A percentile compares a stretch with the other conserved stretches of the same genome.
phyloP scores from a whole-genome alignment of 2,888 invertebrate genomes.

The Agrenia bidenticulata region DNA sequence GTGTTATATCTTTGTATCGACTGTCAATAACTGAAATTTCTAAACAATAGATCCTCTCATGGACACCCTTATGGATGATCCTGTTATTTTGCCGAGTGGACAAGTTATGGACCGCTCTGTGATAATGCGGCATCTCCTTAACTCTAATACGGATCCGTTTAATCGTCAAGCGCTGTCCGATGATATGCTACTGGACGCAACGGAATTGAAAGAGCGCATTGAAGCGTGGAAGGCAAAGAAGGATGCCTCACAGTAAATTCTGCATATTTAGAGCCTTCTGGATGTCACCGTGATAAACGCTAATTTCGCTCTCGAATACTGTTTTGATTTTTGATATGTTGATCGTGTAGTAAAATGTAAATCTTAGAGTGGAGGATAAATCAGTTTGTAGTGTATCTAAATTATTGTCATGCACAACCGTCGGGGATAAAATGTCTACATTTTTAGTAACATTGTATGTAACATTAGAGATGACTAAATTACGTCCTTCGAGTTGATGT shows the following conservation, averaged over 20 bases:
- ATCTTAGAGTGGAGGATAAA: too few species aligned
- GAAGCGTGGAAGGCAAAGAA: constrained; percentile 78
- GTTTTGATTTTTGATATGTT: too few species aligned
- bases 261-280: not conserved
- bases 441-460: too few species aligned
- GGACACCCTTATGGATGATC: constrained; percentile 96
- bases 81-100: constrained; percentile 87
- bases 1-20: constrained; percentile 11
- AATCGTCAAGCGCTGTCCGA: constrained; percentile 92
- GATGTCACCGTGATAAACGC: too few species aligned
- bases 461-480: too few species aligned
- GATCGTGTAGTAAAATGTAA: too few species aligned
- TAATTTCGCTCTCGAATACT: too few species aligned
- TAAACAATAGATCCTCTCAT: constrained; percentile 84
- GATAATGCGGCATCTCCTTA: constrained; percentile 88
- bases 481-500: too few species aligned
- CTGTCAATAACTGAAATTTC: not conserved
- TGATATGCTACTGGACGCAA: constrained; percentile 72
- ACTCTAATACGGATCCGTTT: constrained; percentile 97
- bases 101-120: constrained; percentile 91
- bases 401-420: too few species aligned
- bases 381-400: too few species aligned
- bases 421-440: too few species aligned
- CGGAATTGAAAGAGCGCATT: constrained; percentile 82
- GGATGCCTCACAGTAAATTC: constrained; percentile 12